A percentile compares a stretch with the other conserved stretches of the same genome.
Evolutionary conservation across 2,113 vertebrate genomes (phyloP).

Genomic region (Brevimyrus niger): DNA sequence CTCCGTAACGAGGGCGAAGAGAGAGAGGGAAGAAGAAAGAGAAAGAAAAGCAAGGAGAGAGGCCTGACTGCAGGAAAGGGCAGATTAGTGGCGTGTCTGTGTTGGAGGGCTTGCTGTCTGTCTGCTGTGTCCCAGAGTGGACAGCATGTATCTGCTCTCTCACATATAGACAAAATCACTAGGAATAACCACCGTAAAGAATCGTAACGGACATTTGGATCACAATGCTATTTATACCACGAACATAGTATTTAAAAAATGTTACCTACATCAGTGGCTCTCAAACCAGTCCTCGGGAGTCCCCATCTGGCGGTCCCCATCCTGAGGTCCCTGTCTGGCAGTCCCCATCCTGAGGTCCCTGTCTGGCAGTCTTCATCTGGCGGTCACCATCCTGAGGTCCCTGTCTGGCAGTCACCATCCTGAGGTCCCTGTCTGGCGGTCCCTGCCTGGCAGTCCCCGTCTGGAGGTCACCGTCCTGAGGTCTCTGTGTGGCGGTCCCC

Average conservation of each 20-base stretch:
- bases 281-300: neutral
- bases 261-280: neutral
- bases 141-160: neutral
- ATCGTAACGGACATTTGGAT: neutral
- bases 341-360: no score
- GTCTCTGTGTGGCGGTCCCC: no score
- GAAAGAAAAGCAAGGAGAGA: constrained; percentile 51
- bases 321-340: no score
- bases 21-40: constrained; percentile 48
- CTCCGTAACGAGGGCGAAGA: constrained; percentile 42
- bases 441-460: no score
- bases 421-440: no score
- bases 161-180: neutral
- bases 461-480: no score
- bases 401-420: no score
- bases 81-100: constrained; percentile 51
- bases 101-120: constrained; percentile 46
- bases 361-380: no score
- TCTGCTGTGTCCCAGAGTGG: constrained; percentile 40
- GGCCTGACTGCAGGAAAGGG: constrained; percentile 50
- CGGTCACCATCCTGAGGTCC: no score
- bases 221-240: neutral
- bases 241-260: neutral
- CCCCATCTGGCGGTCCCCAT: no score
- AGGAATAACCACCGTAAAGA: neutral